Evolutionary conservation across 2,888 invertebrate species (phyloP).

Genomic region (Agriopis aurantiaria): DNA sequence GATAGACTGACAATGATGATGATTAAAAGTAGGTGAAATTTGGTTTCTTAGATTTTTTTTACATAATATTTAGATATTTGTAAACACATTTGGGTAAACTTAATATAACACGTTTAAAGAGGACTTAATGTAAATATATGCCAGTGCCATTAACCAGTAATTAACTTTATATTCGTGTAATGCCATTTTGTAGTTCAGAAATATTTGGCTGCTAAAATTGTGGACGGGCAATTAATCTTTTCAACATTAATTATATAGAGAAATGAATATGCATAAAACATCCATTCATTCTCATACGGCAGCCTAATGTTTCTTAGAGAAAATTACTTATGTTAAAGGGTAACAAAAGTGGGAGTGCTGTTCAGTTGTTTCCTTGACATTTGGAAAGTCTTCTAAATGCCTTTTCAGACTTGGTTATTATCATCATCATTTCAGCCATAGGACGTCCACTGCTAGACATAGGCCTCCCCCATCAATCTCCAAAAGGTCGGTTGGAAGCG

Average conservation of each 20-base stretch:
- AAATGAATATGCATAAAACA: conserved; percentile 28
- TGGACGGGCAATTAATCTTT: conserved; percentile 30
- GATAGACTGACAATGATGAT: too few relatives aligned
- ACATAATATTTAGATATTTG: neutral
- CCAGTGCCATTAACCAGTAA: too few relatives aligned
- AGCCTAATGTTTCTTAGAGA: conserved; percentile 17
- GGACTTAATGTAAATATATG: too few relatives aligned
- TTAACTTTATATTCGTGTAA: neutral
- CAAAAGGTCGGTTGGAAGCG: too few relatives aligned
- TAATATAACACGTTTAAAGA: too few relatives aligned
- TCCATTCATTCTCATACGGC: conserved; percentile 22
- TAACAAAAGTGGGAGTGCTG: conserved; percentile 19
- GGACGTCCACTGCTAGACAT: too few relatives aligned
- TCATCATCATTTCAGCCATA: too few relatives aligned
- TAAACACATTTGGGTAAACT: neutral
- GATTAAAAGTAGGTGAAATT: too few relatives aligned
- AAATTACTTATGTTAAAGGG: conserved; percentile 19
- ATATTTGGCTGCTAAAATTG: conserved; percentile 5
- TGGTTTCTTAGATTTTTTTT: too few relatives aligned
- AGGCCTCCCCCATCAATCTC: too few relatives aligned
- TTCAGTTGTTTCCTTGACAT: conserved; percentile 18
- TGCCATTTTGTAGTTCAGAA: neutral
- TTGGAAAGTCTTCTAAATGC: neutral
- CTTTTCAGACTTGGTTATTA: neutral
- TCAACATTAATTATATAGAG: conserved; percentile 21